phyloP scores from a whole-genome alignment of 1,140 invertebrate genomes.

The Melitaea cinxia region DNA sequence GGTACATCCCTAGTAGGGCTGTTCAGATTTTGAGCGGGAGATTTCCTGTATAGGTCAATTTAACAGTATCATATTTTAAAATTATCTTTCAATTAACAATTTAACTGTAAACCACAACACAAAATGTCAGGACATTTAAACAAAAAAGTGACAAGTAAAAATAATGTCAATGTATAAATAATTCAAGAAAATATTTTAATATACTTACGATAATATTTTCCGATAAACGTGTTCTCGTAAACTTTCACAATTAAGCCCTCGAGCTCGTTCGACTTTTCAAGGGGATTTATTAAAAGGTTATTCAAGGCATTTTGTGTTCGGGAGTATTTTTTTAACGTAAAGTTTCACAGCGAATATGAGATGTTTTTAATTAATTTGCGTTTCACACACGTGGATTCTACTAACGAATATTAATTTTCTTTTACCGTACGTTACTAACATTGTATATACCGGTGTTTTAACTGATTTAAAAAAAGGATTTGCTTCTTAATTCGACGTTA shows the following conservation, averaged over 20 bases:
- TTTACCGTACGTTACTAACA: too few relatives aligned
- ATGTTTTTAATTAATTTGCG: conserved; percentile 34
- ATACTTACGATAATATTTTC: conserved; percentile 37
- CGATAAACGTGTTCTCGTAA: conserved; percentile 35
- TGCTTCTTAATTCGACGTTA: too few relatives aligned
- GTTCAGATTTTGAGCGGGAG: too few relatives aligned
- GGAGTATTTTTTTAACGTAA: conserved; percentile 11
- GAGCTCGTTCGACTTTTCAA: conserved; percentile 31
- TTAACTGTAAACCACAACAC: background rate
- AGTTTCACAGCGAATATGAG: conserved; percentile 27
- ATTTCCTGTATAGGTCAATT: too few relatives aligned
- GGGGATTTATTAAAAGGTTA: conserved; percentile 41
- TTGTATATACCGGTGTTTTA: too few relatives aligned
- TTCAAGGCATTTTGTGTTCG: conserved; percentile 21
- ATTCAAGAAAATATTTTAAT: conserved; percentile 33
- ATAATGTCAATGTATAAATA: background rate
- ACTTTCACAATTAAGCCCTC: conserved; percentile 41
- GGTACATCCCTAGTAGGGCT: too few relatives aligned
- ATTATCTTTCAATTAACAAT: too few relatives aligned
- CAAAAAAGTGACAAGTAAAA: background rate
- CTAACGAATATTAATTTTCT: too few relatives aligned
- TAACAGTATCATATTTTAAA: too few relatives aligned
- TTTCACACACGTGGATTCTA: conserved; percentile 11
- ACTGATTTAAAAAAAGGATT: too few relatives aligned
- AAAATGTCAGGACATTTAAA: background rate